phyloP scores from a whole-genome alignment of 2,888 invertebrate species.

The Rhodophaea formosa region DNA sequence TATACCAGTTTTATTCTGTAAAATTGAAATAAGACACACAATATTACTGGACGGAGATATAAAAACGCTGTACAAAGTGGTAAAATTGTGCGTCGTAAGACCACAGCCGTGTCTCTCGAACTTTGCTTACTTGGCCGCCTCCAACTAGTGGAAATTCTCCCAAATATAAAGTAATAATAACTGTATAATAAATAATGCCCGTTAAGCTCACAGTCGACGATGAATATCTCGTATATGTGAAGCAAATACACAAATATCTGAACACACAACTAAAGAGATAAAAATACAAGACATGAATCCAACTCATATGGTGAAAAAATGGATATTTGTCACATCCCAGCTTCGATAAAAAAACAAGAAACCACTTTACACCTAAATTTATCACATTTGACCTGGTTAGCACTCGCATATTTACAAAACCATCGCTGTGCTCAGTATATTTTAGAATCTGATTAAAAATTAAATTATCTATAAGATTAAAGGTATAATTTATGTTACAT shows the following conservation, averaged over 20 bases:
- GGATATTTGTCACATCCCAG: constrained; percentile 33
- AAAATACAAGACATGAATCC: constrained; percentile 30
- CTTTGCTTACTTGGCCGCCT: constrained; percentile 18
- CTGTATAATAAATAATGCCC: constrained; percentile 64
- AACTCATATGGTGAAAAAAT: constrained; percentile 26
- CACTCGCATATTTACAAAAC: constrained; percentile 71
- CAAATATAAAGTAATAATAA: constrained; percentile 42
- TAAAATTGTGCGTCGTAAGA: constrained; percentile 67
- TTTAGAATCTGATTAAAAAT: constrained; percentile 68
- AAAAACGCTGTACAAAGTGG: constrained; percentile 55
- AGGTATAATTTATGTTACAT: constrained; percentile 68
- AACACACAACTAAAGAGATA: constrained; percentile 37
- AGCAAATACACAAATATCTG: constrained; percentile 36
- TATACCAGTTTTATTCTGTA: constrained; percentile 16
- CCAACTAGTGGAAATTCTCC: constrained; percentile 37
- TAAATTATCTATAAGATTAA: constrained; percentile 57
- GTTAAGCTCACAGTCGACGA: constrained; percentile 55
- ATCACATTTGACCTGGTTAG: constrained; percentile 78
- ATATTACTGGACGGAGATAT: constrained; percentile 71
- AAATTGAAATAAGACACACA: constrained; percentile 50
- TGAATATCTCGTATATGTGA: constrained; percentile 39
- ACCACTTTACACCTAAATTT: constrained; percentile 72
- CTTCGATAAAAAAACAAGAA: constrained; percentile 36
- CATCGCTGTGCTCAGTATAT: constrained; percentile 66
- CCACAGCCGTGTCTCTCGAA: constrained; percentile 25